Conservation (phyloP, 2,888 invertebrate species). For the Aleiodes testaceus region DNA sequence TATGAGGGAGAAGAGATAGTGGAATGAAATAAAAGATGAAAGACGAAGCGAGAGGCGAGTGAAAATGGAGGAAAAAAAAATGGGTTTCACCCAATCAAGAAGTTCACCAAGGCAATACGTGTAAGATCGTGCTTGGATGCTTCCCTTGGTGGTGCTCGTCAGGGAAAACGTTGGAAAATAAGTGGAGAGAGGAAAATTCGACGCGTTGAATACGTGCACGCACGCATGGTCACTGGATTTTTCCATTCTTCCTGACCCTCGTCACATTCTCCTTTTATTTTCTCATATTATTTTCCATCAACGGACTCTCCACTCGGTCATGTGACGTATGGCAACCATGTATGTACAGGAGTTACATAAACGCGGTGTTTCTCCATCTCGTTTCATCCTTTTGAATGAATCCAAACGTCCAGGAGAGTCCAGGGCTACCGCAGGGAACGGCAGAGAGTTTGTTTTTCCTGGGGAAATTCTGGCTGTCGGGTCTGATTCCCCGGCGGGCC, state of each 20-base stretch:
- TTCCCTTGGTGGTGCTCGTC: slow-evolving; percentile 20
- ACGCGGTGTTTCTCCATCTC: slow-evolving; percentile 3
- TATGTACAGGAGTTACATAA: slow-evolving; percentile 16
- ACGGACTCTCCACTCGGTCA: not conserved
- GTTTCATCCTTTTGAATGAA: slow-evolving; percentile 20
- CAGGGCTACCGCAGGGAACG: slow-evolving; percentile 47
- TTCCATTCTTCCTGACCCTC: slow-evolving; percentile 25
- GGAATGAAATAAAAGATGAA: slow-evolving; percentile 8
- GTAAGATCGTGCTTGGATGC: slow-evolving; percentile 17
- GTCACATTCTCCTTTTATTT: slow-evolving; percentile 7
- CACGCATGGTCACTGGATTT: slow-evolving; percentile 34
- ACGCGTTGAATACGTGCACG: slow-evolving; percentile 46
- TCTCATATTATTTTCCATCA: not conserved
- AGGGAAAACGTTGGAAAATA: slow-evolving; percentile 17
- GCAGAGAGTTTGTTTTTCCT: slow-evolving; percentile 62
- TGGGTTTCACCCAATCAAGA: slow-evolving; percentile 20
- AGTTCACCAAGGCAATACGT: slow-evolving; percentile 29
- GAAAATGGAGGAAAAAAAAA: slow-evolving; percentile 13
- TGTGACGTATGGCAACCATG: not conserved
- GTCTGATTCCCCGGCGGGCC: slow-evolving; percentile 66
- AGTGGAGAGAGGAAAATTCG: slow-evolving; percentile 28
- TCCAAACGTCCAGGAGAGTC: slow-evolving; percentile 18
- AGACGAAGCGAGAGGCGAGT: not conserved
- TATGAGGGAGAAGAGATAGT: slow-evolving; percentile 12
- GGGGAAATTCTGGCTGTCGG: slow-evolving; percentile 63